Conservation (phyloP, 2,113 vertebrate genomes). For the Epinephelus cyanopodus region DNA sequence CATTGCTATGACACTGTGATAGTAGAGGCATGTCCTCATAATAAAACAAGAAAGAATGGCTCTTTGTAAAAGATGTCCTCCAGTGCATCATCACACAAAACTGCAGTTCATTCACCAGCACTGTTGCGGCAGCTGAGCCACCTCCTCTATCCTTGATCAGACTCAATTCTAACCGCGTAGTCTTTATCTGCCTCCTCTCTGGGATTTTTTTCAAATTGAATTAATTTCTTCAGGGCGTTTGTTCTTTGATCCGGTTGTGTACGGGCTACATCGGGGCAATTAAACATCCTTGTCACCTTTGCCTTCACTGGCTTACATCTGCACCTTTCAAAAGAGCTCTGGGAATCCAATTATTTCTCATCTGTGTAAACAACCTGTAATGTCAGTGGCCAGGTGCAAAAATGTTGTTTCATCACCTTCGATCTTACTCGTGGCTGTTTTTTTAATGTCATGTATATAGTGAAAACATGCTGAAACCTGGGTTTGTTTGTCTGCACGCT, state of each 20-base stretch:
- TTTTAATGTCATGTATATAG: slow-evolving; percentile 30
- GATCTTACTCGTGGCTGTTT: slow-evolving; percentile 11
- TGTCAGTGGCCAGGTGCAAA: slow-evolving; percentile 27
- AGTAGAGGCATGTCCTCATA: neutral
- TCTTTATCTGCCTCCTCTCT: slow-evolving; percentile 33
- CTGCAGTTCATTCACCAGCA: neutral
- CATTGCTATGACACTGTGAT: neutral
- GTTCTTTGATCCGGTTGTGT: slow-evolving; percentile 36
- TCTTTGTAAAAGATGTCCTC: slow-evolving; percentile 38
- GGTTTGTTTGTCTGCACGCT: slow-evolving; percentile 52
- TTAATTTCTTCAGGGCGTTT: slow-evolving; percentile 41
- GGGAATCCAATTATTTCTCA: slow-evolving; percentile 73
- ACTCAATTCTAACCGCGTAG: slow-evolving; percentile 2
- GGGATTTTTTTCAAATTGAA: slow-evolving; percentile 52
- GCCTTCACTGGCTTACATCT: slow-evolving; percentile 21
- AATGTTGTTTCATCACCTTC: slow-evolving; percentile 49
- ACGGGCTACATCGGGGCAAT: neutral
- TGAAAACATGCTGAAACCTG: slow-evolving; percentile 33
- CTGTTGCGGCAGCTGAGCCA: slow-evolving; percentile 20
- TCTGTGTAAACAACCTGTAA: slow-evolving; percentile 69
- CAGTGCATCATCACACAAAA: slow-evolving; percentile 8
- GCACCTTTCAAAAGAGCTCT: slow-evolving; percentile 52
- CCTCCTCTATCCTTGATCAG: slow-evolving; percentile 28
- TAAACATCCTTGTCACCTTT: slow-evolving; percentile 46
- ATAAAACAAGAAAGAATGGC: neutral